Base-by-base conservation (phyloP, 2,113 vertebrate species). In the Vombatus ursinus region DNA sequence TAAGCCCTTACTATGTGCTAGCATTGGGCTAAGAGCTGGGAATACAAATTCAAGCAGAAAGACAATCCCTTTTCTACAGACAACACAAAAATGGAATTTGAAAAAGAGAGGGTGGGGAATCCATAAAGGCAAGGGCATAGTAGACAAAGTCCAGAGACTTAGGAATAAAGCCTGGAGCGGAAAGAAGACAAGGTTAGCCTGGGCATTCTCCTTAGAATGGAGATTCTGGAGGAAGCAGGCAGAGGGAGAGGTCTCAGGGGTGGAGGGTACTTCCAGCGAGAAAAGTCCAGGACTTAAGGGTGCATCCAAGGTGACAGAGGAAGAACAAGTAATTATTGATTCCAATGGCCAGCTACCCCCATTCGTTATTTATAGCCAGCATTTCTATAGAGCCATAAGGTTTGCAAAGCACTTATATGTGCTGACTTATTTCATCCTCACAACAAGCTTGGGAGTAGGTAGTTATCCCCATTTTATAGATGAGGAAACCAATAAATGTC, bases 21-120 rank as follows among this genome's bases (percentile, higher is more conserved):
- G 52, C 31, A 53, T 89, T 90, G 11, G 48, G 47, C 48, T 47
- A 77, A 51, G 90, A 47, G 94, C 77, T 68, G 51, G 14, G 14
- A 95, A 93, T 49, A 93, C 6, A 91, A n/a, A 96, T 95, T 47
- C 95, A 92, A 95, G n/a, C n/a, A 37, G 90, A 93, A 95, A 19
- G 61, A 94, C 51, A 49, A 12, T 53, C 2, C 48, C 48, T 92
- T 31, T 37, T 3, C 28, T 68, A 26, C 2, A 0, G 51, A 51
- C 28, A 31, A 61, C 11, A 68, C 11, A 37, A 3, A 68, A 37
- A 68, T 37, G 12, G 57, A 37, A 37, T 12, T 16, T 68, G 61
- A 68, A 68, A 37, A 37, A 4, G 61, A 37, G 61, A 37, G 12
- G 61, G 31, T 11, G 61, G 14, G 31, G 3, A 31, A 37, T 11